A percentile compares a stretch with the other conserved stretches of the same genome.
These are phyloP conservation scores for Malacoraja senta DNA, from an alignment of 2,797 vertebrate species.

Conservation along the genomic window DNA sequence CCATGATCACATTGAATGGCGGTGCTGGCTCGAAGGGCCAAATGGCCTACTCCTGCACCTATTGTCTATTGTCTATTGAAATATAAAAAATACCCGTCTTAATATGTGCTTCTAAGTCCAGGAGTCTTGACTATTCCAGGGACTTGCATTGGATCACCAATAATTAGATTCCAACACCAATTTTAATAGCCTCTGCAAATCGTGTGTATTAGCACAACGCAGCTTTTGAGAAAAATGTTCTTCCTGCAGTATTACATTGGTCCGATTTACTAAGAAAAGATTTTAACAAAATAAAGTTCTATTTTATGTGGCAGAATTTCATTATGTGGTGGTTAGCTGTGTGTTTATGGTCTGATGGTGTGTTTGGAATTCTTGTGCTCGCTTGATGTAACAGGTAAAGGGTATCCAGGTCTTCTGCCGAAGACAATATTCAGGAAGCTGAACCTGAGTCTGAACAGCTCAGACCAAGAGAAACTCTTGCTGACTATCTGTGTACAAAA, in stretches of 20 bases:
- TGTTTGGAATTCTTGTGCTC: background rate
- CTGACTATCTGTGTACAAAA: background rate
- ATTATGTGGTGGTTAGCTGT: background rate
- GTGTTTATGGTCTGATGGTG: background rate
- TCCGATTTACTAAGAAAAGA: background rate
- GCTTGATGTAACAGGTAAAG: background rate
- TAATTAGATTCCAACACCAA: background rate
- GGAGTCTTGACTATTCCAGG: background rate
- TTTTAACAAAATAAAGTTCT: background rate
- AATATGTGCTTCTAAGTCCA: background rate
- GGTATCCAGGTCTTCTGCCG: background rate
- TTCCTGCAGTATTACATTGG: background rate
- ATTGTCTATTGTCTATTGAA: background rate
- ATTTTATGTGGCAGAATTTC: background rate
- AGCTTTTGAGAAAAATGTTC: background rate
- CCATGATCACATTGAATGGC: too few species aligned
- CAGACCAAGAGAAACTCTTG: background rate
- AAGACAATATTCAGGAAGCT: background rate
- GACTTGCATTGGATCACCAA: too few species aligned
- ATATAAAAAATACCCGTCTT: background rate
- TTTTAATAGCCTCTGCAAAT: background rate
- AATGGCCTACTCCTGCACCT: too few species aligned
- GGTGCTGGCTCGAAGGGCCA: too few species aligned
- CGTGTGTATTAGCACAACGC: background rate
- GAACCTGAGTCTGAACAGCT: background rate